Percentiles rank a stretch among this genome's conserved stretches.
Evolutionary conservation across 2,888 invertebrate species (phyloP).

Genomic region (Empis stercorea): DNA sequence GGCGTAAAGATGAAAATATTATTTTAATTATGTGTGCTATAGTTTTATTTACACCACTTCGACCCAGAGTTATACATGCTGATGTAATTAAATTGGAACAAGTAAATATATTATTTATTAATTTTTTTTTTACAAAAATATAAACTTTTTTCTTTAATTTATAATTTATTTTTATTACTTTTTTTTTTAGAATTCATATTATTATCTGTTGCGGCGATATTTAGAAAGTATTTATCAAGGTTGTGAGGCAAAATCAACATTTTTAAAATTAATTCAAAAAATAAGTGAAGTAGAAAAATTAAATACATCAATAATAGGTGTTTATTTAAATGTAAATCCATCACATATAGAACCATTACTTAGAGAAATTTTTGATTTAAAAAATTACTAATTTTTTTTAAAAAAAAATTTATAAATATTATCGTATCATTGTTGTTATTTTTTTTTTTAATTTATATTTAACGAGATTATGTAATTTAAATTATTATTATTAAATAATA

Average conservation of each 20-base stretch:
- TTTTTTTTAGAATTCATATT: constrained; percentile 76
- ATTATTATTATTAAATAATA: too few relatives aligned
- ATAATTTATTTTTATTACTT: background rate
- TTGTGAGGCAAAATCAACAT: constrained; percentile 78
- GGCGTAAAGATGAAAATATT: constrained; percentile 78
- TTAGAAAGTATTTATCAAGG: constrained; percentile 71
- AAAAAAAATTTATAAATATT: background rate
- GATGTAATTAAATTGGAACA: constrained; percentile 79
- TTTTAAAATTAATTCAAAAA: constrained; percentile 78
- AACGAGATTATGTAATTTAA: too few relatives aligned
- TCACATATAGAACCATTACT: constrained; percentile 81
- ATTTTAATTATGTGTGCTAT: constrained; percentile 87
- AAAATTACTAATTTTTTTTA: constrained; percentile 41
- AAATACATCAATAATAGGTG: constrained; percentile 82
- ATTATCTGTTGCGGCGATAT: constrained; percentile 73
- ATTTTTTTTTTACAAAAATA: background rate
- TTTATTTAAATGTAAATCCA: constrained; percentile 87
- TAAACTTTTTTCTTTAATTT: background rate
- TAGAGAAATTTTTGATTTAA: constrained; percentile 90
- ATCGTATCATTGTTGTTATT: background rate
- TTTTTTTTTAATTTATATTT: too few relatives aligned
- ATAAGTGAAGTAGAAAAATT: constrained; percentile 78
- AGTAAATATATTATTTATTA: constrained; percentile 41
- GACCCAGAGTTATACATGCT: constrained; percentile 65
- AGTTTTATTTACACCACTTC: constrained; percentile 73